Evolutionary conservation across 2,113 vertebrate genomes (phyloP), one percentile per base, ranked within the genome.

Genomic region (Chlamydotis undulata): DNA sequence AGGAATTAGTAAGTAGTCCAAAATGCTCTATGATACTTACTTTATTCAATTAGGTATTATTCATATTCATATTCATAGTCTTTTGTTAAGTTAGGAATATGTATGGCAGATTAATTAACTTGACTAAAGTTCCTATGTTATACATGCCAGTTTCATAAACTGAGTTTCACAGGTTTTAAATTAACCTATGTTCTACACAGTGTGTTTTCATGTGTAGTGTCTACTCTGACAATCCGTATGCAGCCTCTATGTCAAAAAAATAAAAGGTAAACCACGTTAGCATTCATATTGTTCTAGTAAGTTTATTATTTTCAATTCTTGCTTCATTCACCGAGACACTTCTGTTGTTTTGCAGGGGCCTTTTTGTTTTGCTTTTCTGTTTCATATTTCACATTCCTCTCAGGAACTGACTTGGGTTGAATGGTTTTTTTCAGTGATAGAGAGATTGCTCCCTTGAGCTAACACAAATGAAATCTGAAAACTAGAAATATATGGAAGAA

Each of bases 391-490:
- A 94, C 90, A 97, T 97, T 97, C 95, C 94, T 96, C 94, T 94
- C 74, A 88, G 95, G 93, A 96, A 75, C 90, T 94, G 96, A 96
- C 96, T 97, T 97, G 95, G 71, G 88, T 95, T 91, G 92, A 96
- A 93, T 97, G 92, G 91, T 98, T 94, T 90, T 98, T 98, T 96
- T 78, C 87, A 68, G 2, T 95, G 93, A 96, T 75, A 96, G 93
- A 94, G 96, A 91, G 84, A 97, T 90, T 93, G 89, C 85, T 97
- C 95, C 84, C 89, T 92, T 92, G 96, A 98, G 97, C 96, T 96
- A 96, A 94, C 55, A 79, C 87, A 97, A 98, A 98, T 97, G 95
- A 97, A 98, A 98, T 96, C 89, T 95, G 95, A 95, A 97, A 97
- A 83, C 80, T 91, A 69, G 89, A 96, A 93, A 88, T 94, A 68